Conservation (phyloP, 1,140 invertebrate species). For the Monomorium pharaonis region DNA sequence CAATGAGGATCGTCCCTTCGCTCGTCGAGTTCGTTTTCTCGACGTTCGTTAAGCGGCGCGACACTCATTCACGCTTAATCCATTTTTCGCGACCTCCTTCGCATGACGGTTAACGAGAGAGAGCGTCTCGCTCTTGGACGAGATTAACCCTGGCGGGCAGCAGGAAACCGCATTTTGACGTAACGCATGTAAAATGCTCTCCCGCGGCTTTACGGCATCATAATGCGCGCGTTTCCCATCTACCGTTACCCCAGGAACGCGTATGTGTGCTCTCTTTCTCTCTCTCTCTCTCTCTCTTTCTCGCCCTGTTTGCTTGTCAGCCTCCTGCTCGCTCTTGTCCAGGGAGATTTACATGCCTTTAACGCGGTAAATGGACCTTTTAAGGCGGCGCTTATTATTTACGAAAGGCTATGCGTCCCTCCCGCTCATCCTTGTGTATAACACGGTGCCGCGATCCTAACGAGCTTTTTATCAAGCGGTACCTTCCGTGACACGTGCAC, state of each 20-base stretch:
- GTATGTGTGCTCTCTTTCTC: conserved; percentile 1
- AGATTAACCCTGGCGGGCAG: conserved; percentile 65
- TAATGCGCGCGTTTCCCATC: conserved; percentile 49
- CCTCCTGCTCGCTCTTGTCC: conserved; percentile 30
- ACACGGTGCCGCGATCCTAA: conserved; percentile 13
- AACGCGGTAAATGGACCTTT: conserved; percentile 57
- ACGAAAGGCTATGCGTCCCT: conserved; percentile 23
- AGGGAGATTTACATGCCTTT: conserved; percentile 49
- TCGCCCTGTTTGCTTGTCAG: not conserved
- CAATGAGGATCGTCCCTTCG: conserved; percentile 65
- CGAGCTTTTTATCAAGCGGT: conserved; percentile 37
- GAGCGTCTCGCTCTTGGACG: conserved; percentile 48
- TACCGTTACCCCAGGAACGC: conserved; percentile 54
- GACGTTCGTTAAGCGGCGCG: conserved; percentile 57
- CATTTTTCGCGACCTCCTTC: conserved; percentile 73
- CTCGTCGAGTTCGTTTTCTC: conserved; percentile 69
- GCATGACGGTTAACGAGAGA: conserved; percentile 59
- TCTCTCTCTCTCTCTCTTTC: not conserved
- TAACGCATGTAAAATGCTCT: conserved; percentile 66
- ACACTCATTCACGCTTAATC: conserved; percentile 65
- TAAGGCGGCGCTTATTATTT: conserved; percentile 54
- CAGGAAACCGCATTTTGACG: conserved; percentile 72
- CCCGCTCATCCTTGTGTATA: not conserved
- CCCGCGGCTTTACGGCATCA: conserved; percentile 35
- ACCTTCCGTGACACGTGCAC: not conserved